Evolutionary conservation across 1,140 invertebrate genomes (phyloP).

Genomic region (honey bee (Apis mellifera)): DNA sequence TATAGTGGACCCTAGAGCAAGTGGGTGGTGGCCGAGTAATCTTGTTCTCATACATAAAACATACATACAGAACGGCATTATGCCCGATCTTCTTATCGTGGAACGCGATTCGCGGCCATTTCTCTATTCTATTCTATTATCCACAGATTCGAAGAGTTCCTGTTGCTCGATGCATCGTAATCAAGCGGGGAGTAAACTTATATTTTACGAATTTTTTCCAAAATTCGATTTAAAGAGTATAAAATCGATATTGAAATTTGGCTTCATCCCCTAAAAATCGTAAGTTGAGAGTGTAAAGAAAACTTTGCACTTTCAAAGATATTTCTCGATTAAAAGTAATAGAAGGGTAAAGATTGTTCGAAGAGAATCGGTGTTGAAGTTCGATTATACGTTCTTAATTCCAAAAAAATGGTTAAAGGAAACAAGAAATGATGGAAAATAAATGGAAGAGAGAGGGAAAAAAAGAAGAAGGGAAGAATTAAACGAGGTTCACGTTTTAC

Average conservation of each 20-base stretch:
- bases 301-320: no score
- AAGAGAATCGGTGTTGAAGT: no score
- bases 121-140: constrained; percentile 24
- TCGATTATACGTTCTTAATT: neutral
- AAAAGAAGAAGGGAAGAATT: neutral
- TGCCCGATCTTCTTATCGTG: constrained; percentile 52
- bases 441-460: neutral
- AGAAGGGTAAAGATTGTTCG: no score
- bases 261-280: no score
- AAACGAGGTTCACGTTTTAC: constrained; percentile 34
- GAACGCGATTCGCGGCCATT: constrained; percentile 4
- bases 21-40: constrained; percentile 69
- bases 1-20: constrained; percentile 53
- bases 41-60: constrained; percentile 71
- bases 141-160: neutral
- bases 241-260: no score
- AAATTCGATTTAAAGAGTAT: no score
- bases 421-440: neutral
- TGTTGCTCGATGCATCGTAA: neutral
- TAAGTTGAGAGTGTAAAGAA: no score
- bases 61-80: constrained; percentile 66
- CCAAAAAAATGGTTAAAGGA: neutral
- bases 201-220: no score
- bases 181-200: no score
- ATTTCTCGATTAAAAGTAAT: no score